These are phyloP conservation scores for Corapipo altera DNA, from an alignment of 2,113 vertebrate species.

Conservation along the genomic window DNA sequence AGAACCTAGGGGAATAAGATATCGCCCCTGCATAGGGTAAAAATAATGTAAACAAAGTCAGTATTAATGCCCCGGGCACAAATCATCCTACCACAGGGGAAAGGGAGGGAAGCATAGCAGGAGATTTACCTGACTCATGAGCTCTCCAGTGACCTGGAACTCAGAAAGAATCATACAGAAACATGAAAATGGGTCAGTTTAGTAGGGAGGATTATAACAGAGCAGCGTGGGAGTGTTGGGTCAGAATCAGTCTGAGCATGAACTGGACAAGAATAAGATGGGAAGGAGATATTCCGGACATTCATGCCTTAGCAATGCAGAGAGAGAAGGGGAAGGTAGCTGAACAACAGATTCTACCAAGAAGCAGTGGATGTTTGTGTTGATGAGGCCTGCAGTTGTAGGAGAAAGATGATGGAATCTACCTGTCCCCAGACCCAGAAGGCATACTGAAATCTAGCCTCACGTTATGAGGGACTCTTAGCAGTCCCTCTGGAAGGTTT, in stretches of 20 bases:
- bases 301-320: neutral
- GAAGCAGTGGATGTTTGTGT: neutral
- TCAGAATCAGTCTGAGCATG: neutral
- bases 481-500: neutral
- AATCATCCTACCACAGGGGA: neutral
- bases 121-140: neutral
- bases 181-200: neutral
- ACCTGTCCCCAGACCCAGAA: neutral
- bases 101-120: neutral
- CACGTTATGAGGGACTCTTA: accelerated
- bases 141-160: conserved; percentile 13
- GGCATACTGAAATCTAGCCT: neutral
- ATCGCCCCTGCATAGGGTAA: neutral
- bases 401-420: neutral
- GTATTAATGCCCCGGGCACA: neutral
- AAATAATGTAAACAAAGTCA: neutral
- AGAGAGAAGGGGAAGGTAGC: neutral
- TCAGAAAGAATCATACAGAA: neutral
- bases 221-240: neutral
- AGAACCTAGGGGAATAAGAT: neutral
- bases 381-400: neutral
- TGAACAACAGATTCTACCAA: neutral
- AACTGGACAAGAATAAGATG: neutral
- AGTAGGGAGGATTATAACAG: neutral
- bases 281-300: neutral